phyloP scores from a whole-genome alignment of 1,140 invertebrate species.

The Drosophila erecta region DNA sequence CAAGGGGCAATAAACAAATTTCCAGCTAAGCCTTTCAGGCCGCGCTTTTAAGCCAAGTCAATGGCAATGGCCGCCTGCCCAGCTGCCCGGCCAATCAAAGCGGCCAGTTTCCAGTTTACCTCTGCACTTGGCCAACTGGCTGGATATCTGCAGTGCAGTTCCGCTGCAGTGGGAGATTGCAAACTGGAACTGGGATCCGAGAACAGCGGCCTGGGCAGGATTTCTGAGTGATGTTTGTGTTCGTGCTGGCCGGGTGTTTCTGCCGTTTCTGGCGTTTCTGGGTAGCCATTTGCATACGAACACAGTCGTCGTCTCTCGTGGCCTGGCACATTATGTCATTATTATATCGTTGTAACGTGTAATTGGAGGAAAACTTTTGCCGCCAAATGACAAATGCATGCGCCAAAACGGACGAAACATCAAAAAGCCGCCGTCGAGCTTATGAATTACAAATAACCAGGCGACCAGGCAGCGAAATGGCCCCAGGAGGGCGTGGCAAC shows the following conservation, averaged over 20 bases:
- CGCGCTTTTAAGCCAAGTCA: slow-evolving; percentile 55
- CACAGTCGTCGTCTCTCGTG: slow-evolving; percentile 12
- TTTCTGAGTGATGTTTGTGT: slow-evolving; percentile 10
- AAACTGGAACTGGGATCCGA: slow-evolving; percentile 10
- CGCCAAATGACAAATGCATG: slow-evolving; percentile 76
- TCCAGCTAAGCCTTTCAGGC: slow-evolving; percentile 45
- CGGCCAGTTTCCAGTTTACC: slow-evolving; percentile 68
- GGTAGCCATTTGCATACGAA: slow-evolving; percentile 22
- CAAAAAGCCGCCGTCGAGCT: slow-evolving; percentile 72
- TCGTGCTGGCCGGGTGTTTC: slow-evolving; percentile 10
- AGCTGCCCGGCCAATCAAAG: slow-evolving; percentile 66
- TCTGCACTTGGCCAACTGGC: slow-evolving; percentile 26
- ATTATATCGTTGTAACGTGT: slow-evolving; percentile 80
- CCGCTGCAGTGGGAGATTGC: slow-evolving; percentile 1
- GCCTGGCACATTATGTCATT: slow-evolving; percentile 76
- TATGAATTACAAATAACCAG: slow-evolving; percentile 79
- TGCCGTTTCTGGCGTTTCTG: neutral
- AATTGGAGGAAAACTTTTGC: slow-evolving; percentile 79
- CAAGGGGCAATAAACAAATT: slow-evolving; percentile 50
- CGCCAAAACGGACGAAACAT: slow-evolving; percentile 54
- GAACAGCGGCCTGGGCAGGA: neutral
- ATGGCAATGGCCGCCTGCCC: slow-evolving; percentile 66
- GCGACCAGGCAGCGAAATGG: slow-evolving; percentile 47
- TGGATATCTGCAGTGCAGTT: slow-evolving; percentile 9
- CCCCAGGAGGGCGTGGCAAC: slow-evolving; percentile 53